These are phyloP conservation scores for Eidolon helvum DNA, from an alignment of 2,113 vertebrate genomes.

Conservation along the genomic window DNA sequence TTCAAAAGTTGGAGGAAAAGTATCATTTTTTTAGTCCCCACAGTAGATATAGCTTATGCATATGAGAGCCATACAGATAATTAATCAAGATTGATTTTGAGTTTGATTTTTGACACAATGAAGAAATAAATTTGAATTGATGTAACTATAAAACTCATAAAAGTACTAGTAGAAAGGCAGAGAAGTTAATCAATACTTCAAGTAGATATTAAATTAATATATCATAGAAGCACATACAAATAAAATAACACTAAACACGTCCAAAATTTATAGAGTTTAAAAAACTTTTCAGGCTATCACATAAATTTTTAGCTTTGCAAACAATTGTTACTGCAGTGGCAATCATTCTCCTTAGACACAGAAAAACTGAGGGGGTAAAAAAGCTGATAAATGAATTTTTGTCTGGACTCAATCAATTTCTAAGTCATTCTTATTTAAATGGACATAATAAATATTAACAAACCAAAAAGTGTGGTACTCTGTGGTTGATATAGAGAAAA, in stretches of 20 bases:
- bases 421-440: background rate
- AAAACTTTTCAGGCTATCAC: background rate
- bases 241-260: background rate
- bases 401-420: background rate
- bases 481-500: background rate
- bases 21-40: too few relatives aligned
- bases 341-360: background rate
- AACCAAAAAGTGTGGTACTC: background rate
- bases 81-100: background rate
- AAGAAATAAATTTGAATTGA: background rate
- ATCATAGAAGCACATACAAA: background rate
- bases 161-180: background rate
- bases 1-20: too few relatives aligned
- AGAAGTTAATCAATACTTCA: background rate
- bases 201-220: background rate
- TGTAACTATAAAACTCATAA: background rate
- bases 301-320: background rate
- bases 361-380: background rate
- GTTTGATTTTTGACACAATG: background rate
- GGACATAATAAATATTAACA: background rate
- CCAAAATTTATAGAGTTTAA: background rate
- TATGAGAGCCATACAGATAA: background rate
- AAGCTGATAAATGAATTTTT: background rate
- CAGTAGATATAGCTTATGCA: background rate
- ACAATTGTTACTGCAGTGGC: background rate